Conservation (phyloP, 2,888 invertebrate species). For the Taenaris catops region DNA sequence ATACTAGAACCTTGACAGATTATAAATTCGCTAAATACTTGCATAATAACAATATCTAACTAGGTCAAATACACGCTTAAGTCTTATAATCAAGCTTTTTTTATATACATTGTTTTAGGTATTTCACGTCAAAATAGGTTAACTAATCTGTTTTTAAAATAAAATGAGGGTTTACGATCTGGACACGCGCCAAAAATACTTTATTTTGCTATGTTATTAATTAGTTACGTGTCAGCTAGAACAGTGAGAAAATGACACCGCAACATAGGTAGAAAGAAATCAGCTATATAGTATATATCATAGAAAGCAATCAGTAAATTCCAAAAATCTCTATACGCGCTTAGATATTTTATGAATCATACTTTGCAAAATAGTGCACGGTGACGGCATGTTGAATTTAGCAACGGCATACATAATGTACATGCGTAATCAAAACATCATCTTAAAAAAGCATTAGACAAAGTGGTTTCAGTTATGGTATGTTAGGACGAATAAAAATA, state of each 20-base stretch:
- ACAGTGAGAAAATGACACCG: slow-evolving; percentile 4
- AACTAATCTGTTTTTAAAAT: slow-evolving; percentile 43
- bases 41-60: too few relatives aligned
- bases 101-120: too few relatives aligned
- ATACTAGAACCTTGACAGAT: too few relatives aligned
- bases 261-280: too few relatives aligned
- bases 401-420: slow-evolving; percentile 6
- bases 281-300: neutral
- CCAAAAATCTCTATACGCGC: slow-evolving; percentile 17
- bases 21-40: too few relatives aligned
- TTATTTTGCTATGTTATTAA: slow-evolving; percentile 20
- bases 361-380: slow-evolving; percentile 13
- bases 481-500: too few relatives aligned
- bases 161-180: slow-evolving; percentile 40
- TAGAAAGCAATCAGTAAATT: slow-evolving; percentile 8
- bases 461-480: too few relatives aligned
- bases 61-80: too few relatives aligned
- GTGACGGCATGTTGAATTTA: slow-evolving; percentile 10
- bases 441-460: too few relatives aligned
- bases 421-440: slow-evolving; percentile 2
- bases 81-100: too few relatives aligned
- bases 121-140: too few relatives aligned
- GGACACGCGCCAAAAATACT: slow-evolving; percentile 45
- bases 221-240: slow-evolving; percentile 13
- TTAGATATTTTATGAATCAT: slow-evolving; percentile 17